Base-by-base conservation (phyloP, 2,888 invertebrate species). In the Athrips mouffetella region DNA sequence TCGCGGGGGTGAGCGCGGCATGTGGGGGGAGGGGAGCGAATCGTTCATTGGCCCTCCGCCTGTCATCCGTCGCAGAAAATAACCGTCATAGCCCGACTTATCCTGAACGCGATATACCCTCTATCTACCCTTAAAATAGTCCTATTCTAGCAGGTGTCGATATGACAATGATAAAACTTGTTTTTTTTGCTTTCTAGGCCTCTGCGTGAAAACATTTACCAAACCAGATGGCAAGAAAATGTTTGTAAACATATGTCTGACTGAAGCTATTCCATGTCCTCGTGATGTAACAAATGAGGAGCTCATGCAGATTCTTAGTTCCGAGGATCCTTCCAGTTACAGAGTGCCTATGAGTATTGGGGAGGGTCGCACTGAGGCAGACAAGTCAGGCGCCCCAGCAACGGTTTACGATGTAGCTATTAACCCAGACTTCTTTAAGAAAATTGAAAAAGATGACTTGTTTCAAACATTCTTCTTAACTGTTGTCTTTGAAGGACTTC, bases 331-430 rank as follows among this genome's bases (percentile, higher is more conserved):
- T 0, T 90, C 92, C 2, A 91, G 91, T 40, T 97, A 92, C 76
- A 89, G 94, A 53, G 92, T 98, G 37, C 97, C 97, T 0, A 95
- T 98, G 95, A 97, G 97, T 73, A 93, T 98, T 55, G 96, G 96
- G 0, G 94, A 94, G 67, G 91, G 94, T 3, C 92, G 94, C 59
- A 89, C 90, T 4, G 96, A 96, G 66, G 79, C 86, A 16, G 97
- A 97, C 72, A 96, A 95, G 74, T 90, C 91, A 45, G 94, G 94
- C 23, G 86, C 90, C 16, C 91, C 92, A 0, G 93, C 94, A 29
- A 91, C 91, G 50, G 95, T 92, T 0, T 95, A 94, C 70, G 97
- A 98, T 76, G 91, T 98, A 21, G 95, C 96, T 2, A 91, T 98
- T 25, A 94, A 96, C 77, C 91, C 94, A 2, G 80, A 84, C 1